A percentile compares a stretch with the other conserved stretches of the same genome.
Conservation (phyloP, 2,888 invertebrate species). For the Stomorhina lunata region DNA sequence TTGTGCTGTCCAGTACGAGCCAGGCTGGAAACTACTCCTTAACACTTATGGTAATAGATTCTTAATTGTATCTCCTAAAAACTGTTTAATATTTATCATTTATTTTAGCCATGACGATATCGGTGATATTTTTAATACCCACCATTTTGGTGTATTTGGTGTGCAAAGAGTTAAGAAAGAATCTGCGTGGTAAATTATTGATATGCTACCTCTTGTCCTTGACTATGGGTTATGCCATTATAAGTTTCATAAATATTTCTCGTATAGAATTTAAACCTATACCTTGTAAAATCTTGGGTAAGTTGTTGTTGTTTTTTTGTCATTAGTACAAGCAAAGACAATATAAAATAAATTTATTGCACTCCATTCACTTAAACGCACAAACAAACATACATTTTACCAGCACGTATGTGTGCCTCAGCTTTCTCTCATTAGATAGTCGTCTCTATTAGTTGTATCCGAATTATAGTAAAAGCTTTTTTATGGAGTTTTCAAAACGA, state of each 20-base stretch:
- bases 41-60: conserved; percentile 58
- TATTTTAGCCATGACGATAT: conserved; percentile 83
- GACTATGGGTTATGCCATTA: conserved; percentile 82
- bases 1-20: conserved; percentile 46
- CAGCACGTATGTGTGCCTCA: too few species aligned
- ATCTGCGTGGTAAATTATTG: conserved; percentile 86
- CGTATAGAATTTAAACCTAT: background rate
- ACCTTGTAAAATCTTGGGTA: conserved; percentile 74
- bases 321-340: too few species aligned
- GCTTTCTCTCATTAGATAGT: too few species aligned
- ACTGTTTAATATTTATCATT: too few species aligned
- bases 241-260: conserved; percentile 69
- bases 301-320: conserved; percentile 69
- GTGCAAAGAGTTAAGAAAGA: conserved; percentile 83
- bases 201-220: conserved; percentile 86
- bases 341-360: too few species aligned
- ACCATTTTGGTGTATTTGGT: conserved; percentile 86
- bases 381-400: too few species aligned
- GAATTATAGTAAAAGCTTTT: too few species aligned
- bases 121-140: conserved; percentile 85
- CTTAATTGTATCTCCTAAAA: too few species aligned
- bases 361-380: too few species aligned
- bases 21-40: background rate
- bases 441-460: too few species aligned
- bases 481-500: too few species aligned